A percentile compares a stretch with the other conserved stretches of the same genome.
These are phyloP conservation scores for Lasioglossum figueresi DNA, from an alignment of 2,888 invertebrate genomes.

Conservation along the genomic window DNA sequence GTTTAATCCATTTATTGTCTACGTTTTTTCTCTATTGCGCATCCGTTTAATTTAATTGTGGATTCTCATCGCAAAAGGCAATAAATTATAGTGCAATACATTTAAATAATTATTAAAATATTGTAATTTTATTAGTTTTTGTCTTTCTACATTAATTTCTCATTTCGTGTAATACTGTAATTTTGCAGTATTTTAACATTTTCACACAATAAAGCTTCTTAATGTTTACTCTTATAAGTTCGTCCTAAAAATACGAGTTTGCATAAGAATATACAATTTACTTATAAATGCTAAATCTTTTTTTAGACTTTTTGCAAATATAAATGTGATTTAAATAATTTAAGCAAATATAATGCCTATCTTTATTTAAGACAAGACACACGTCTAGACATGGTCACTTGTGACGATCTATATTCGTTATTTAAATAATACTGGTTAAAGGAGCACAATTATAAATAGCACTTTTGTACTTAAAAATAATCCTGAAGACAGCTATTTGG, in stretches of 20 bases:
- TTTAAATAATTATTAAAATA: neutral
- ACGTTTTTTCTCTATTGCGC: neutral
- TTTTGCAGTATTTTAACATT: neutral
- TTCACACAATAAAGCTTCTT: neutral
- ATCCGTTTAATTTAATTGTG: neutral
- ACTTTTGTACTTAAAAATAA: conserved; percentile 1
- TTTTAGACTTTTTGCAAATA: neutral
- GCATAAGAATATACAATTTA: neutral
- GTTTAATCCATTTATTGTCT: neutral
- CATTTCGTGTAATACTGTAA: neutral
- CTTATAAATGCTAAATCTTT: neutral
- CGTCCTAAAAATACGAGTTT: neutral
- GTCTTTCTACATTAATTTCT: neutral
- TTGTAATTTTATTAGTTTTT: neutral
- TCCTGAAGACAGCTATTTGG: conserved; percentile 13
- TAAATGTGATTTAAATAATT: neutral
- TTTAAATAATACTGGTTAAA: neutral
- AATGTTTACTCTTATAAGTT: neutral
- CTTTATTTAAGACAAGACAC: neutral
- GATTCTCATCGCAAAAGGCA: neutral
- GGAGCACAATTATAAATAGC: conserved; percentile 4
- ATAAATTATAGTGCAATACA: neutral
- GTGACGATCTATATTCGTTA: conserved; percentile 14
- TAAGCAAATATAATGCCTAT: neutral
- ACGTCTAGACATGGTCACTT: neutral